Base-by-base conservation (phyloP, 30 jellyfish, hydroid and myxozoan species). In the Hydractinia echinata region DNA sequence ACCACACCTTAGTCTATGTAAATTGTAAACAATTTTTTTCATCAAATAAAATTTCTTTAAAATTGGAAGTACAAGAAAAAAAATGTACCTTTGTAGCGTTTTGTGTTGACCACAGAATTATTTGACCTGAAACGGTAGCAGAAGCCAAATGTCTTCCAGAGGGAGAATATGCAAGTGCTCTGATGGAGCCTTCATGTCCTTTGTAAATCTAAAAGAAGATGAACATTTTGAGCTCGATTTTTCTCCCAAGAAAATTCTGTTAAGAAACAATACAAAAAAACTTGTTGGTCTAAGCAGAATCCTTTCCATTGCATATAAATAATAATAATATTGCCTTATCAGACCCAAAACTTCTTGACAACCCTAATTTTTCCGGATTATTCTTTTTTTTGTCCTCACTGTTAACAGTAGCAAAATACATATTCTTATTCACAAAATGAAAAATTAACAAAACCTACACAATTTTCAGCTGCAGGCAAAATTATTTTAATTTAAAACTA, bases 101-200 rank as follows among this genome's bases (percentile, higher is more conserved):
- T 49, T 53, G 55, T 18, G 79, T 77, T 3, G 96, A 85, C 97
- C 97, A 91, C 4, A 91, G 53, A 53, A 68, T 77, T 21, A 91
- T 81, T 54, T 91, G 91, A 19, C 96, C 96, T 1, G 66, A 77
- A 73, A 91, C 60, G 18, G 90, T 85, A 18, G 97, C 81, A 10
- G 97, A 91, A 5, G 92, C 89, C 7, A 91, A 21, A 61, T 85
- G 89, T 51, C 50, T 72, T 44, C 94, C 97, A 68, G 88, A 77
- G 51, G 94, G 86, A n/a, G 97, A 86, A 64, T 86, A 91, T 9
- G 95, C 86, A 48, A 86, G 82, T 51, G 95, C 94, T 52, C 95
- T 83, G 18, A 91, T 76, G 6, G 97, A 86, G 61, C 95, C 81
- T 74, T 86, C 85, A 48, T 91, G 97, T 5, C 97, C 97, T 66